Evolutionary conservation across 2,888 invertebrate species (phyloP), one percentile per base, ranked within the genome.

Genomic region (Harpalus rufipes): DNA sequence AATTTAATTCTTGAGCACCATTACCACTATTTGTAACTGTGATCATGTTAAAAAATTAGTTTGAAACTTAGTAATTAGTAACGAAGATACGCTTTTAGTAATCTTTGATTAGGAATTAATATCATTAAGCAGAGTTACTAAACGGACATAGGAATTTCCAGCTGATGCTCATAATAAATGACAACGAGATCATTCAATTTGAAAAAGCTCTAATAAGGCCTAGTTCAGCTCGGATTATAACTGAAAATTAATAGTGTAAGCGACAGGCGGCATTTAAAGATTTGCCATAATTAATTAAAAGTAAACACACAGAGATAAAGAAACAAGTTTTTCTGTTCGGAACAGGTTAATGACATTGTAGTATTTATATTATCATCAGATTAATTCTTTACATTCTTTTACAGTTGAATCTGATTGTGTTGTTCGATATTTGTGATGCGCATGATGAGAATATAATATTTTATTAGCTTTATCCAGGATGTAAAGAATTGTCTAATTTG

Each of bases 201-300:
- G 41, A 65, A 63, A 58, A 16, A 63, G 41, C 18, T 81, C 81
- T 81, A 81, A 63, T 81, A 81, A 80, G 81, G 25, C 63, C 44
- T 14, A 63, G 81, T 25, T 56, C 51, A 41, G 21, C 58, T 32
- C 10, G 79, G 51, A 58, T 79, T 81, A 65, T 61, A 61, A 65
- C 41, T 65, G 18, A 81, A 32, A 81, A 81, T 65, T 81, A 81
- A 81, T 81, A 81, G 81, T 41, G 25, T 65, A 65, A 61, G 18
- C 61, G 79, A 80, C 79, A 80, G 41, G 39, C 58, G 79, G 79
- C 79, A 61, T 80, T 80, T 80, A 81, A 68, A 81, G 81, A 81
- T 81, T 81, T 81, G 81, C 81, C 58, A 81, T 72, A 81, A 81
- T 81, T 81, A 81, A 81, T 81, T 81, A 81, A 68, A 65, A 81